Conservation (phyloP, 1,140 invertebrate species). For the Brachionus koreanus region DNA sequence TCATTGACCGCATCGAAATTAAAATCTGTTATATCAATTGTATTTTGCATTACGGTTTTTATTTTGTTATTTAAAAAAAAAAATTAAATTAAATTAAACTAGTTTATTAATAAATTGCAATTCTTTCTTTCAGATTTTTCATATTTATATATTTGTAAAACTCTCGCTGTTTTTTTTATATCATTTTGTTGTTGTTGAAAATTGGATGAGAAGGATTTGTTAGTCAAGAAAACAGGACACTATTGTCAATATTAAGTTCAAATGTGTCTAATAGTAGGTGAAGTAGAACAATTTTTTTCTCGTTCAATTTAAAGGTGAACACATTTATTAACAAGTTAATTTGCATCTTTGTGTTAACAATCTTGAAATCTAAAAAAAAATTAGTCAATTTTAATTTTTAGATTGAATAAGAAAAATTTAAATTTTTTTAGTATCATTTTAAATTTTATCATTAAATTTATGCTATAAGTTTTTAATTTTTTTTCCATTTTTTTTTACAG, state of each 20-base stretch:
- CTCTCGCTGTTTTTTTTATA: not conserved
- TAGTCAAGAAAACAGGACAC: not conserved
- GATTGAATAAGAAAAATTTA: too few relatives aligned
- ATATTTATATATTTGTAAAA: not conserved
- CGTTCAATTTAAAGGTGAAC: too few relatives aligned
- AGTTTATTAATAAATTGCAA: not conserved
- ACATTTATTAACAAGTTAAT: too few relatives aligned
- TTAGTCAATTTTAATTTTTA: too few relatives aligned
- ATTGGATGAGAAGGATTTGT: not conserved
- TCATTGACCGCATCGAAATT: not conserved
- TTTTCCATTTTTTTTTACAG: too few relatives aligned
- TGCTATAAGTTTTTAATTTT: too few relatives aligned
- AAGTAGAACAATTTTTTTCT: too few relatives aligned
- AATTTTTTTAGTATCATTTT: too few relatives aligned
- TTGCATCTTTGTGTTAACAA: too few relatives aligned
- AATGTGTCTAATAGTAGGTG: not conserved
- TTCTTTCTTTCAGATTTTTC: not conserved
- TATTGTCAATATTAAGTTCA: not conserved
- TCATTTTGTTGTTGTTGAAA: not conserved
- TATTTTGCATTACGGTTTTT: not conserved
- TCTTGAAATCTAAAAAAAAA: too few relatives aligned
- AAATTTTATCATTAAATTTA: too few relatives aligned
- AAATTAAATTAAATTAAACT: not conserved
- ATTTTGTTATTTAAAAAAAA: not conserved
- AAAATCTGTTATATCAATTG: not conserved